Percentiles rank a stretch among this genome's conserved stretches.
These are phyloP conservation scores for Yponomeuta evonymella DNA, from an alignment of 2,888 invertebrate genomes.

Conservation along the genomic window DNA sequence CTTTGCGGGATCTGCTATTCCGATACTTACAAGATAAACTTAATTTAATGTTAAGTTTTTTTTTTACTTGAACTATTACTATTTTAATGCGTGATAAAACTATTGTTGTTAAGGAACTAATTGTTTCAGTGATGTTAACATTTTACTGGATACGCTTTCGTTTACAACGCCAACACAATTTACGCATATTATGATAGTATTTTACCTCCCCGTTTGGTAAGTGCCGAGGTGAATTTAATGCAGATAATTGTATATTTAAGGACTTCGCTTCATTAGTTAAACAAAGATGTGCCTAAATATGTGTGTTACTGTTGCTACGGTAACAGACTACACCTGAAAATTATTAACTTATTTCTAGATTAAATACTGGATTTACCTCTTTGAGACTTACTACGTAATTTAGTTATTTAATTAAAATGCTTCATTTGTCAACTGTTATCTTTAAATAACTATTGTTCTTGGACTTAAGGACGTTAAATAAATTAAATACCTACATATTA, in stretches of 20 bases:
- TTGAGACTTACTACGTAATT: not conserved
- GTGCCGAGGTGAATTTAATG: not conserved
- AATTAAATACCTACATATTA: not conserved
- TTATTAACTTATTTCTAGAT: not conserved
- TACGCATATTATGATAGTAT: not conserved
- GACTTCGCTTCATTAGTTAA: not conserved
- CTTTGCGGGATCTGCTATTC: not conserved
- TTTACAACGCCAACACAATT: not conserved
- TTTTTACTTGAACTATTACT: not conserved
- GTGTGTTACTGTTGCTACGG: not conserved
- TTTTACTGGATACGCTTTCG: not conserved
- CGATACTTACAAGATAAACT: too few relatives aligned
- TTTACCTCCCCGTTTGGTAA: not conserved
- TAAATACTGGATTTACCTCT: too few relatives aligned
- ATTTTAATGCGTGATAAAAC: not conserved
- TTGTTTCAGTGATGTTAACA: not conserved
- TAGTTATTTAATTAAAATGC: not conserved
- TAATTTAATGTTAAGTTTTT: not conserved
- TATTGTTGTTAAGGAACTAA: not conserved
- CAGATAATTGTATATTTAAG: not conserved
- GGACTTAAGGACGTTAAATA: not conserved
- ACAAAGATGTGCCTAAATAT: conserved; percentile 9
- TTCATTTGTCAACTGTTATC: conserved; percentile 1
- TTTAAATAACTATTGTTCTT: not conserved
- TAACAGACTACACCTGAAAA: not conserved